Percentiles rank a stretch among this genome's conserved stretches.
Conservation (phyloP, 1,140 invertebrate species). For the Helicoverpa zea region DNA sequence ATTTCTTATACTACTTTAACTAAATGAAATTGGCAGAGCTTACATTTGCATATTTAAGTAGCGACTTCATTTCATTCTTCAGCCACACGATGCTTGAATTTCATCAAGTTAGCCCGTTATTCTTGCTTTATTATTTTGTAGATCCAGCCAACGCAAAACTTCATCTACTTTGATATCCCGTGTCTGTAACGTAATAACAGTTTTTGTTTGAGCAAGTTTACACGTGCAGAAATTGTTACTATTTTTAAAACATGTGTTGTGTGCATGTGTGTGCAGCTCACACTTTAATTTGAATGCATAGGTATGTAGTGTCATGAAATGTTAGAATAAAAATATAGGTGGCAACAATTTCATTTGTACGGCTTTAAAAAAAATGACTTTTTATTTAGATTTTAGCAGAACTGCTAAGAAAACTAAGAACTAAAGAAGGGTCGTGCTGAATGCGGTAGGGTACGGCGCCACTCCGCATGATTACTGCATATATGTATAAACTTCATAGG, state of each 20-base stretch:
- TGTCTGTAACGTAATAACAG: constrained; percentile 4
- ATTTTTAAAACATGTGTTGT: neutral
- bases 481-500: too few species aligned
- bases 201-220: neutral
- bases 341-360: too few species aligned
- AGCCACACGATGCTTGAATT: constrained; percentile 7
- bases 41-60: constrained; percentile 38
- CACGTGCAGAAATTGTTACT: constrained; percentile 1
- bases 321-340: too few species aligned
- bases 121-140: constrained; percentile 7
- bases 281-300: too few species aligned
- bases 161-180: constrained; percentile 19
- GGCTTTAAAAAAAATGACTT: too few species aligned
- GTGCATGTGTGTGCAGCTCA: too few species aligned
- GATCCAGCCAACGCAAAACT: neutral
- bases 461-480: too few species aligned
- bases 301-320: too few species aligned
- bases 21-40: constrained; percentile 31
- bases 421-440: too few species aligned
- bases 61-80: constrained; percentile 31
- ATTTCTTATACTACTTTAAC: constrained; percentile 1
- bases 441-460: too few species aligned
- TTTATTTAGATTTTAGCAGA: too few species aligned
- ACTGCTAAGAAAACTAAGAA: too few species aligned
- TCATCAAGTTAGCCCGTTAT: constrained; percentile 16